Evolutionary conservation across 2,888 invertebrate species (phyloP).

Genomic region (Neocrepidodera transversa): DNA sequence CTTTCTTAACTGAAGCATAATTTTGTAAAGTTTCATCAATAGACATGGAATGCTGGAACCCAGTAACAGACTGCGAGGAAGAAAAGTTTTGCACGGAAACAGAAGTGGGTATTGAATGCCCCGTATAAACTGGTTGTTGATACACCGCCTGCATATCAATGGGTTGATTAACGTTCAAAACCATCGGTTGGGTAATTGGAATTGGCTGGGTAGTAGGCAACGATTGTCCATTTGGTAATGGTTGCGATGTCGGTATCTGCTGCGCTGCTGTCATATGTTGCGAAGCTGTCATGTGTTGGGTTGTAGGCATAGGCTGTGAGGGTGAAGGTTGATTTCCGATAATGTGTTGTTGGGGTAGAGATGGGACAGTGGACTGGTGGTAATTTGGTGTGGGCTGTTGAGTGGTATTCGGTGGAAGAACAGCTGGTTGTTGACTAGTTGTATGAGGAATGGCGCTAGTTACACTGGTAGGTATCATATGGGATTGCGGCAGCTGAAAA

Average conservation of each 20-base stretch:
- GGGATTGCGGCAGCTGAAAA: slow-evolving; percentile 13
- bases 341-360: slow-evolving; percentile 28
- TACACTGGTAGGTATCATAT: slow-evolving; percentile 12
- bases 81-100: slow-evolving; percentile 50
- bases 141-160: slow-evolving; percentile 37
- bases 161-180: slow-evolving; percentile 40
- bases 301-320: neutral
- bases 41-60: slow-evolving; percentile 47
- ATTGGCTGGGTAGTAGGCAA: slow-evolving; percentile 16
- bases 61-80: slow-evolving; percentile 31
- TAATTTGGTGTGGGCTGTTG: slow-evolving; percentile 19
- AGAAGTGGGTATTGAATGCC: slow-evolving; percentile 45
- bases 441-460: slow-evolving; percentile 6
- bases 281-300: neutral
- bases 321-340: slow-evolving; percentile 9
- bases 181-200: slow-evolving; percentile 36
- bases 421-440: slow-evolving; percentile 2
- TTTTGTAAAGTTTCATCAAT: slow-evolving; percentile 48
- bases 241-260: neutral
- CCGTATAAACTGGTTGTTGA: slow-evolving; percentile 33
- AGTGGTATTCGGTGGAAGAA: slow-evolving; percentile 10
- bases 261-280: neutral
- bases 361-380: slow-evolving; percentile 4
- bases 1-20: slow-evolving; percentile 45
- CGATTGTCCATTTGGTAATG: slow-evolving; percentile 40